Base-by-base conservation (phyloP, 2,113 vertebrate genomes). In the Myotis davidii region DNA sequence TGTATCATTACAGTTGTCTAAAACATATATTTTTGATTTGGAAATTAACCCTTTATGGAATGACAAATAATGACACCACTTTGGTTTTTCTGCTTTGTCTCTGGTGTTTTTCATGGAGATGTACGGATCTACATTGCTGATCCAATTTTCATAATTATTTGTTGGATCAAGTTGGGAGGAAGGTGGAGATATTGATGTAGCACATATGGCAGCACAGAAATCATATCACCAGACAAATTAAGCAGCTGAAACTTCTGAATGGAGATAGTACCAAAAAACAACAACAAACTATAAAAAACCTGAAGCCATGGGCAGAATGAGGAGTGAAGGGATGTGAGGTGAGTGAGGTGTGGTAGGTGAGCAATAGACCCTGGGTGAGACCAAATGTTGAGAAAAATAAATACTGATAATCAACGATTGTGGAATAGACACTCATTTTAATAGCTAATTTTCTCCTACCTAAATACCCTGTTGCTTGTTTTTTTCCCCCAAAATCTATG, bases 1-100 rank as follows among this genome's bases (percentile, higher is more conserved):
- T 70, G 37, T 77, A 37, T 79, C 14, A 91, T 73, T 88, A n/a
- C 8, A 73, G 25, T 67, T 88, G 90, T 78, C n/a, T 72, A 94
- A 95, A 86, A 86, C 77, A 13, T 59, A 27, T 85, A 3, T 27
- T 69, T 91, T 83, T 90, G 0, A 78, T 82, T 77, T 89, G n/a
- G 69, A 89, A 88, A 81, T 61, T 21, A 61, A 84, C 18, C 54
- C 23, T 18, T 84, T 72, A 64, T 6, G 29, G 34, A 90, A 90
- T 88, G 12, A 83, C 2, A 73, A 69, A 39, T 59, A 59, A 2
- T 4, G 52, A 37, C 2, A 48, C 2, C 1, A 65, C 42, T 85
- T 48, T 45, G 2, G 13, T 14, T 61, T n/a, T 92, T 52, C 45
- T 34, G 79, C 1, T 69, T 65, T 65, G 9, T 61, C 32, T 18